A percentile compares a stretch with the other conserved stretches of the same genome.
These are phyloP conservation scores for Mixornis gularis DNA, from an alignment of 2,113 vertebrate species.

Conservation along the genomic window DNA sequence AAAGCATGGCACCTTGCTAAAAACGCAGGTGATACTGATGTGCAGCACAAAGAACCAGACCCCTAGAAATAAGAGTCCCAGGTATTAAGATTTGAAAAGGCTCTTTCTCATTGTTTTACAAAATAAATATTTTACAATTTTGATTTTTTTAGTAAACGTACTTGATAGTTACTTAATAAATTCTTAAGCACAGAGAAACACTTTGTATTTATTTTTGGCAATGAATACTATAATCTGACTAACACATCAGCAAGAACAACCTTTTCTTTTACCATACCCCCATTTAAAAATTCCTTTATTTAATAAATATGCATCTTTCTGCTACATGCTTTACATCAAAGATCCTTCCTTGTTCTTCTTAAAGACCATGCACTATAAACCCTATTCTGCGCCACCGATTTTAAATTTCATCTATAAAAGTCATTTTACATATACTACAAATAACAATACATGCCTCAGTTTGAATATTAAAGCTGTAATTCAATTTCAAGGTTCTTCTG, in stretches of 20 bases:
- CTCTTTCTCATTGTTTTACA: background rate
- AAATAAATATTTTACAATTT: background rate
- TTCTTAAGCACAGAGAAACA: background rate
- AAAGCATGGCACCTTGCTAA: accelerated
- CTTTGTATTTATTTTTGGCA: background rate
- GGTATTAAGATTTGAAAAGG: background rate
- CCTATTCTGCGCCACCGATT: conserved; percentile 53
- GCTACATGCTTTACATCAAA: conserved; percentile 19
- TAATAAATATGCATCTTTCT: conserved; percentile 49
- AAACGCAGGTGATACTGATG: background rate
- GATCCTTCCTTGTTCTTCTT: conserved; percentile 4
- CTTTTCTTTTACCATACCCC: background rate
- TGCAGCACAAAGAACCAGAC: background rate
- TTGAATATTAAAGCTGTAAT: conserved; percentile 58
- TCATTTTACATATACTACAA: conserved; percentile 59
- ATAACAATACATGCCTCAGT: conserved; percentile 49
- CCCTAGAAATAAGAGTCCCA: background rate
- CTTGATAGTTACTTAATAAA: background rate
- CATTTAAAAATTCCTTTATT: conserved; percentile 40
- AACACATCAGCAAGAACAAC: background rate
- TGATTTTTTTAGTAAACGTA: background rate
- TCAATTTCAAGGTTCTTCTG: conserved; percentile 63
- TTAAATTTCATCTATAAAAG: conserved; percentile 63
- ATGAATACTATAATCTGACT: background rate
- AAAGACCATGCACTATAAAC: conserved; percentile 59